Evolutionary conservation across 2,797 vertebrate genomes (phyloP), one percentile per base, ranked within the genome.

Genomic region (Podargus strigoides): DNA sequence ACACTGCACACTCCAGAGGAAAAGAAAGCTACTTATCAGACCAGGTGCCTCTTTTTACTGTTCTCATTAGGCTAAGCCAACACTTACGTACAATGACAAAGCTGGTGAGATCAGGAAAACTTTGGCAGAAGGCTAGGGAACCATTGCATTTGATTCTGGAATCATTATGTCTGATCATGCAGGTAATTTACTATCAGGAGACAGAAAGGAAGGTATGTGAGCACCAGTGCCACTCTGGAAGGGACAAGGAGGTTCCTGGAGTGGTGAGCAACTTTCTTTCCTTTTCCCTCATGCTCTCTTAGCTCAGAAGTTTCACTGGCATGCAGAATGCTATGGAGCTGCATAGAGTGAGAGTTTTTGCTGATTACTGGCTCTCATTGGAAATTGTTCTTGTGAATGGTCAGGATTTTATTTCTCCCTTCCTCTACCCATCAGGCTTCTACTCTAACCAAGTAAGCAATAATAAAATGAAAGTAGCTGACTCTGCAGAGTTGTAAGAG

Each of bases 181-280:
- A 80, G 44, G 30, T 58, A 49, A 85, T 91, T 93, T 69, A 44
- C 22, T 36, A 10, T 13, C 14, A 62, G 79, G 50, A 93, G 74
- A 26, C 46, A 68, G 73, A 89, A 79, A 49, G 52, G 84, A 73
- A 70, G 52, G 77, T 22, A 77, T 1, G 0, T 19, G 55, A 89
- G 53, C 20, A 83, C 41, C 79, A 62, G 49, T 14, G 24, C 41
- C 79, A 12, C 55, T 62, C 63, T 53, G 56, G 68, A 72, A 78
- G 90, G 44, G 47, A 69, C 34, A 74, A 89, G 85, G 93, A 95
- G 95, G 92, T 94, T 94, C 94, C 95, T 96, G 96, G 94, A 96
- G 87, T 97, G 94, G 76, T 91, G 91, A 97, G 95, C 94, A 96
- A 94, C 96, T 96, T 97, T 93, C 95, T 94, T 96, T 95, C 94